Percentiles rank a stretch among this genome's conserved stretches.
These are phyloP conservation scores for Pygoscelis antarcticus DNA, from an alignment of 2,113 vertebrate genomes.

Conservation along the genomic window DNA sequence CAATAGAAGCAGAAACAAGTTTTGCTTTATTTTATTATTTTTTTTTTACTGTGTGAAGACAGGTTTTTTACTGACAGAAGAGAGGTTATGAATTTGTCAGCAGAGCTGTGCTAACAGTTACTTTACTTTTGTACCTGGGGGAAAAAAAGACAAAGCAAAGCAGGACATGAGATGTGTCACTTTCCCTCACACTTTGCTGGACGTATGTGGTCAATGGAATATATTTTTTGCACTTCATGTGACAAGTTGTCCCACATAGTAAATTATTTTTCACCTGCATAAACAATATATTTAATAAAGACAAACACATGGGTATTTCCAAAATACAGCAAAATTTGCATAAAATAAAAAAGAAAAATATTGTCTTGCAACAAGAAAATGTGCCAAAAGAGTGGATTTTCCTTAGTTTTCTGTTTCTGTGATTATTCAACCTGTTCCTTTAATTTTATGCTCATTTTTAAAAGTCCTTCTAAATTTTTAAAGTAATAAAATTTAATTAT, in stretches of 20 bases:
- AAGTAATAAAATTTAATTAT: neutral
- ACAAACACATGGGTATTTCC: neutral
- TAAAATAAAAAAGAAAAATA: neutral
- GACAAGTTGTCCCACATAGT: neutral
- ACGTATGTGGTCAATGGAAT: neutral
- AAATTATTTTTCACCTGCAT: neutral
- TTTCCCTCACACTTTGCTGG: neutral
- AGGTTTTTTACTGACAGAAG: neutral
- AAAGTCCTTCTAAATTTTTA: neutral
- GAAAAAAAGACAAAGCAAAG: neutral
- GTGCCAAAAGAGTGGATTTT: neutral
- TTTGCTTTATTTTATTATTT: neutral
- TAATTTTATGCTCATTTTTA: neutral
- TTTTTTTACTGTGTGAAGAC: neutral
- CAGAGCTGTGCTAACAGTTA: neutral
- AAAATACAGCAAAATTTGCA: neutral
- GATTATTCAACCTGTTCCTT: neutral
- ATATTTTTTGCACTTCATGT: neutral
- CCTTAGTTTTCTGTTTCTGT: neutral
- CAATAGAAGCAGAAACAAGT: neutral
- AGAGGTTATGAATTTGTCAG: neutral
- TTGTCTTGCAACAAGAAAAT: neutral
- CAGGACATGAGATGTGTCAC: neutral
- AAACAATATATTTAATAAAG: neutral
- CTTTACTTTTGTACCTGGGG: neutral